Evolutionary conservation across 2,888 invertebrate genomes (phyloP).

Genomic region (Leptinotarsa juncta): DNA sequence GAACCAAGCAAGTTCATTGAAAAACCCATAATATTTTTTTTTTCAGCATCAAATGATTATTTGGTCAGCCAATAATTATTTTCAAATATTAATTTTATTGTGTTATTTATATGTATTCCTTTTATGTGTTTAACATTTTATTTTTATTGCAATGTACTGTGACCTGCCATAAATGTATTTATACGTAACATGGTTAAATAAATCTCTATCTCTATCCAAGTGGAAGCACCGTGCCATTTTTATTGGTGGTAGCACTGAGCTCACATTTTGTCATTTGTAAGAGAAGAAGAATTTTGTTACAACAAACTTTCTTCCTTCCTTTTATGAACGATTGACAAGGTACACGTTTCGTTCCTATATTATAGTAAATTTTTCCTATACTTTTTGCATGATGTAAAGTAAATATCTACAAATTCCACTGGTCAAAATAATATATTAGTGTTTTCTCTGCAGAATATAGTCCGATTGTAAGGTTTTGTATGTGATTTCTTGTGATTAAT

Average conservation of each 20-base stretch:
- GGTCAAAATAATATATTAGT: not conserved
- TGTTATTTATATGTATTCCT: too few species aligned
- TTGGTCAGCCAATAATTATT: too few species aligned
- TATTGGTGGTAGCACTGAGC: not conserved
- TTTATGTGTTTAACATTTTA: too few species aligned
- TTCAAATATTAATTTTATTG: too few species aligned
- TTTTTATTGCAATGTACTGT: too few species aligned
- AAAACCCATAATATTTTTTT: too few species aligned
- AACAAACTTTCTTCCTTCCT: constrained; percentile 52
- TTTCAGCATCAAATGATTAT: too few species aligned
- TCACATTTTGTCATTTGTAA: not conserved
- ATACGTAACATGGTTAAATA: too few species aligned
- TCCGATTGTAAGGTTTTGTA: constrained; percentile 43
- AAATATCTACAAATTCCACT: not conserved
- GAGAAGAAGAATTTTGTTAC: not conserved
- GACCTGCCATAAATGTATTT: too few species aligned
- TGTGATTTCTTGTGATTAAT: constrained; percentile 50
- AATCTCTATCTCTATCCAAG: too few species aligned
- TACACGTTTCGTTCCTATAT: constrained; percentile 59
- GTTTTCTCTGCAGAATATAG: constrained; percentile 12
- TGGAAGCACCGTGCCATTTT: too few species aligned
- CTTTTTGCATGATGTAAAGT: constrained; percentile 12
- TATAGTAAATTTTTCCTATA: constrained; percentile 37
- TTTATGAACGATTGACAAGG: constrained; percentile 59
- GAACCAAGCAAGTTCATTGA: too few species aligned